Evolutionary conservation across 2,113 vertebrate genomes (phyloP).

Genomic region (Abramis brama): DNA sequence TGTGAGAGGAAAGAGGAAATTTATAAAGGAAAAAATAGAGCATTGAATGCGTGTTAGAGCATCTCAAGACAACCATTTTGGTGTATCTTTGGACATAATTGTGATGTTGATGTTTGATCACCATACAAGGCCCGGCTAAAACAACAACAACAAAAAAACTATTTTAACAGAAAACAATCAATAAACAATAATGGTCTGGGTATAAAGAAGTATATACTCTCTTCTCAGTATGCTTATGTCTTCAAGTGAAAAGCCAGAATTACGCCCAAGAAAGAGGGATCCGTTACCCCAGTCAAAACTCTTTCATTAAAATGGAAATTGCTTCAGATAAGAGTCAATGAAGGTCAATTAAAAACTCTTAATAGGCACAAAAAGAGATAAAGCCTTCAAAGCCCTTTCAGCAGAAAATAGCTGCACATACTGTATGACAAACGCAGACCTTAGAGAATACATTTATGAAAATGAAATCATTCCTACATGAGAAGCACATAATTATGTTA

Average conservation of each 20-base stretch:
- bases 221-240: neutral
- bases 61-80: neutral
- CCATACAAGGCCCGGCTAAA: neutral
- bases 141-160: neutral
- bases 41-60: neutral
- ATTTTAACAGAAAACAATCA: neutral
- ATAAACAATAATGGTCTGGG: neutral
- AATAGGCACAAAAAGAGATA: conserved; percentile 37
- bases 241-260: neutral
- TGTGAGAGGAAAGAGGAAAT: neutral
- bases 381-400: conserved; percentile 42
- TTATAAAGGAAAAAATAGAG: neutral
- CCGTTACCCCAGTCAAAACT: conserved; percentile 36
- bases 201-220: neutral
- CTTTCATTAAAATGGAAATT: conserved; percentile 47
- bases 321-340: conserved; percentile 43
- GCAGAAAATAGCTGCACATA: conserved; percentile 34
- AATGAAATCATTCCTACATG: conserved; percentile 17
- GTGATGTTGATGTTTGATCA: neutral
- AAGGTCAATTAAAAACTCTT: conserved; percentile 50
- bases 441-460: conserved; percentile 26
- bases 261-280: neutral
- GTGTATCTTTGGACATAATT: neutral
- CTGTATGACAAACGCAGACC: conserved; percentile 1
- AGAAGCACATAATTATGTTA: neutral